phyloP scores from a whole-genome alignment of 2,888 invertebrate genomes.

The Trissoscelio sp. region DNA sequence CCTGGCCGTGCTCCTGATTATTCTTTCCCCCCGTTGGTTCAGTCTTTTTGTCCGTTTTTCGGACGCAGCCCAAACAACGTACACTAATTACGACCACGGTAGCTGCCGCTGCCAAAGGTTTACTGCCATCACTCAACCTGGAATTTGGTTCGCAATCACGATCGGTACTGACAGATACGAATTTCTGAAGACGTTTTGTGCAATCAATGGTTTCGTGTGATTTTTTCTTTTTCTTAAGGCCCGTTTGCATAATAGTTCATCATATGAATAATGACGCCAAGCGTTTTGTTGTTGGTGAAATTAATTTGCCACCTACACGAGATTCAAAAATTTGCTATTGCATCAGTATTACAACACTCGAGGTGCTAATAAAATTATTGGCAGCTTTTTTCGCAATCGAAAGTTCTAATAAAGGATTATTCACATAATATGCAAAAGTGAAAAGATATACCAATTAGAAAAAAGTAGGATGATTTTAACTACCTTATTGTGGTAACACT shows the following conservation, averaged over 20 bases:
- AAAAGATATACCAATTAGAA: too few relatives aligned
- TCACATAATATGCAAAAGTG: too few relatives aligned
- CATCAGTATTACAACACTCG: constrained; percentile 18
- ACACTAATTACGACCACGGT: constrained; percentile 79
- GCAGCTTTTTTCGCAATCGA: not conserved
- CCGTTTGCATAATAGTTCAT: constrained; percentile 25
- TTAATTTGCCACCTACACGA: constrained; percentile 45
- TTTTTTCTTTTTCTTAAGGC: not conserved
- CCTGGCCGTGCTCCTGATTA: constrained; percentile 43
- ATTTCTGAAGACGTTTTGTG: constrained; percentile 44
- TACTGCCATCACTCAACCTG: constrained; percentile 71
- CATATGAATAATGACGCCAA: constrained; percentile 29
- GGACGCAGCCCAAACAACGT: constrained; percentile 43
- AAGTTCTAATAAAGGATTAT: too few relatives aligned
- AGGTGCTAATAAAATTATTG: constrained; percentile 22
- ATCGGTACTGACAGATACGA: constrained; percentile 60
- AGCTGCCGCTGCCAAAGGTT: constrained; percentile 74
- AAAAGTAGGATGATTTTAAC: too few relatives aligned
- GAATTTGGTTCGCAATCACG: constrained; percentile 66
- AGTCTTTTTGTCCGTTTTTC: constrained; percentile 58
- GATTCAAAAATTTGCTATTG: constrained; percentile 35
- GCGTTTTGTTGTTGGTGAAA: constrained; percentile 11
- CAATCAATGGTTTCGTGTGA: constrained; percentile 29
- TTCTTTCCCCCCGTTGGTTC: constrained; percentile 31
- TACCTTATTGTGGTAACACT: too few relatives aligned